phyloP scores from a whole-genome alignment of 2,888 invertebrate genomes.

The Polydesmus complanatus region DNA sequence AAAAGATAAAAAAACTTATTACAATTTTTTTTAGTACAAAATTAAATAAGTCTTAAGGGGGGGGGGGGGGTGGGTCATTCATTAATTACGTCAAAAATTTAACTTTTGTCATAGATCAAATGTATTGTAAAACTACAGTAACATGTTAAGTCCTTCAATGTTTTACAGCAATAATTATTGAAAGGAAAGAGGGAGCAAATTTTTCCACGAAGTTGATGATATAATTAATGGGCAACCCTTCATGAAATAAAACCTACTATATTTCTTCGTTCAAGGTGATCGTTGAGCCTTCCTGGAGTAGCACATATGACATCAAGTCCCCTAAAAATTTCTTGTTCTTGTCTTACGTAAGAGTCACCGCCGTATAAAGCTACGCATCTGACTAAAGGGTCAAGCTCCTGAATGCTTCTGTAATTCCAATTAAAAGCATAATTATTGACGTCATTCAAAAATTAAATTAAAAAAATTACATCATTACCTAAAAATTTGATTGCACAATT shows the following conservation, averaged over 20 bases:
- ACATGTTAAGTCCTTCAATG: too few relatives aligned
- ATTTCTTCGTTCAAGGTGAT: slow-evolving; percentile 11
- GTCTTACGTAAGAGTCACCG: slow-evolving; percentile 11
- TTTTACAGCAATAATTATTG: too few relatives aligned
- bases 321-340: slow-evolving; percentile 1
- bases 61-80: too few relatives aligned
- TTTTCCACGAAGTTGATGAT: neutral
- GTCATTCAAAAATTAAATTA: too few relatives aligned
- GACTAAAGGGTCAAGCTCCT: slow-evolving; percentile 6
- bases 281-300: slow-evolving; percentile 13
- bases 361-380: slow-evolving; percentile 13
- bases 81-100: too few relatives aligned
- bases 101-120: too few relatives aligned
- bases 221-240: too few relatives aligned
- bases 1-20: neutral
- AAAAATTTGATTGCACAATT: slow-evolving; percentile 14
- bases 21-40: neutral
- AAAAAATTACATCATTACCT: slow-evolving; percentile 1
- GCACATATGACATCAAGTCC: slow-evolving; percentile 16
- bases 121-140: too few relatives aligned
- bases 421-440: neutral
- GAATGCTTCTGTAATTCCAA: slow-evolving; percentile 10
- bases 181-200: too few relatives aligned
- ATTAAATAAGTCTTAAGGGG: too few relatives aligned
- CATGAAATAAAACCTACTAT: slow-evolving; percentile 9